A percentile compares a stretch with the other conserved stretches of the same genome.
Evolutionary conservation across 1,140 invertebrate species (phyloP).

Genomic region (Leptopilina boulardi): DNA sequence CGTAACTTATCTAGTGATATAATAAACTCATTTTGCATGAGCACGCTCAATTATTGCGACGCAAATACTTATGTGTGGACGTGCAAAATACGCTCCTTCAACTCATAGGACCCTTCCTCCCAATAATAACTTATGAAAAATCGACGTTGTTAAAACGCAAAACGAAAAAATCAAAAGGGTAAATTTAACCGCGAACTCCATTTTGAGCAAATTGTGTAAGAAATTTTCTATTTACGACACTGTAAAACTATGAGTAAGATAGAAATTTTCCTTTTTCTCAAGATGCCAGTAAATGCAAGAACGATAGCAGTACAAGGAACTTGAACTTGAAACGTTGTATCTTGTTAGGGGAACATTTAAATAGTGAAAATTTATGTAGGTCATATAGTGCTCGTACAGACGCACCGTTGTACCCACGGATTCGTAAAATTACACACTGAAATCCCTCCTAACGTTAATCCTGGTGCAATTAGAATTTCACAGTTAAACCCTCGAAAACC

Average conservation of each 20-base stretch:
- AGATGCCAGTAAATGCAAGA: not conserved
- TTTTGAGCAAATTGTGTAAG: not conserved
- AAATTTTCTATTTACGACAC: not conserved
- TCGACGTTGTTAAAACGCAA: no score
- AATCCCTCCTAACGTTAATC: not conserved
- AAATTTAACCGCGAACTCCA: no score
- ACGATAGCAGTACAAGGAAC: not conserved
- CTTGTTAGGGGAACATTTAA: conserved; percentile 31
- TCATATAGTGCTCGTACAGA: conserved; percentile 5
- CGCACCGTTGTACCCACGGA: not conserved
- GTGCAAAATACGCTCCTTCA: no score
- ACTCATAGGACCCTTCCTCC: no score
- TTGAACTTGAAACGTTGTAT: not conserved
- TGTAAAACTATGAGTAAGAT: not conserved
- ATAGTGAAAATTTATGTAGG: conserved; percentile 28
- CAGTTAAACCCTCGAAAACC: not conserved
- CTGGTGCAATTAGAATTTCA: conserved; percentile 7
- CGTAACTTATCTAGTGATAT: no score
- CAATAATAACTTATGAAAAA: no score
- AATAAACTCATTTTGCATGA: no score
- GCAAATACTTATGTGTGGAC: no score
- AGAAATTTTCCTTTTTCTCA: conserved; percentile 12
- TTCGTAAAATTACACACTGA: not conserved
- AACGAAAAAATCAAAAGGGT: no score
- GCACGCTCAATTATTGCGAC: no score